Evolutionary conservation across 1,140 invertebrate species (phyloP), one percentile per base, ranked within the genome.

Genomic region (Copidosoma floridanum): DNA sequence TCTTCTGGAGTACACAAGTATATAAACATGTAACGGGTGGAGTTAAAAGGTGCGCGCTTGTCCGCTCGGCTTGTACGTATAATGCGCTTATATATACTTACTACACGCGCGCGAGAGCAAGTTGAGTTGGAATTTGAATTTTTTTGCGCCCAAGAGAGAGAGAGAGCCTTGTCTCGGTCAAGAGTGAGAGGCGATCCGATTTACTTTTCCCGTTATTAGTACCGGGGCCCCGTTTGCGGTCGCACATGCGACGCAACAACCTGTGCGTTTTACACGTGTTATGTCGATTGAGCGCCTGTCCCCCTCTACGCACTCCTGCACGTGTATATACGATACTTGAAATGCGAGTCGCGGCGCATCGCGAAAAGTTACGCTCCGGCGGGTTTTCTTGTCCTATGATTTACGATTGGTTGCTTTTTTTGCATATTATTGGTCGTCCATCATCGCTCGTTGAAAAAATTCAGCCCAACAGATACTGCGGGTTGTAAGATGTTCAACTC

Each of bases 201-300:
- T 76, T 72, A 70, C 71, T 77, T 73, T 76, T 76, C 72, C 76
- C 76, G 76, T 75, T 77, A 77, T 73, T 71, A 65, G n/a, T 63
- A 65, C 53, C 54, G 24, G 48, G 52, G 43, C 46, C 26, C 52
- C 8, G 50, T 44, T 60, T 56, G 48, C 43, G 55, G 32, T 46
- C 11, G 58, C 16, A 6, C 60, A 23, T 32, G 16, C 40, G 1
- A n/a, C n/a, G n/a, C n/a, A n/a, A 11, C 12, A 14, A 7, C 27
- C n/a, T n/a, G 20, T 35, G 37, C 52, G 16, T n/a, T 21, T 43
- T 50, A 23, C 21, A 18, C 47, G 47, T 6, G 7, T 8, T 14
- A 14, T 6, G 7, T 35, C 32, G 32, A 35, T 35, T 35, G 32
- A 35, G 32, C 32, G 14, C 32, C 7, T 14, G 32, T 8, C 7